These are phyloP conservation scores for Esox lucius DNA, from an alignment of 2,797 vertebrate species.

Conservation along the genomic window DNA sequence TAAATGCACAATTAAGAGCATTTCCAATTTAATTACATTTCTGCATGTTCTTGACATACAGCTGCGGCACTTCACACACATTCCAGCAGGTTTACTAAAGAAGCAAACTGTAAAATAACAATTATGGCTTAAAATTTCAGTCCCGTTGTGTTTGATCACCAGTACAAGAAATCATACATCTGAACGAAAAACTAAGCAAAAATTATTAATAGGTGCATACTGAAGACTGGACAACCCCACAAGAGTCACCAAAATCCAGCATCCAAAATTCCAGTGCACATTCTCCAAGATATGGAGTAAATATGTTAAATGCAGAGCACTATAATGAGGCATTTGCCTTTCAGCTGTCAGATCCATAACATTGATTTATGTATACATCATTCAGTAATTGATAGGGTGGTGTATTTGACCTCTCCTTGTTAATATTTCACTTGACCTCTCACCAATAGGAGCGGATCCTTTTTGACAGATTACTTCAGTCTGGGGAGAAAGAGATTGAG, in stretches of 20 bases:
- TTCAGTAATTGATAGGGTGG: constrained; percentile 61
- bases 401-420: constrained; percentile 55
- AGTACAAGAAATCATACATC: not conserved
- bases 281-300: too few species aligned
- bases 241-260: constrained; percentile 16
- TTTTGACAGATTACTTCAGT: constrained; percentile 55
- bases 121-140: not conserved
- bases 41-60: too few species aligned
- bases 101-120: not conserved
- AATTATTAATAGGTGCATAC: not conserved
- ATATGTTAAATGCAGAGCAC: constrained; percentile 32
- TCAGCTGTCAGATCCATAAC: constrained; percentile 41
- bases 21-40: too few species aligned
- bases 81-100: not conserved
- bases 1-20: too few species aligned
- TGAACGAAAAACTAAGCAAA: constrained; percentile 16
- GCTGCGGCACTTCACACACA: too few species aligned
- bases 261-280: too few species aligned
- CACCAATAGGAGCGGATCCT: constrained; percentile 62
- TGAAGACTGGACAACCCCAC: constrained; percentile 23
- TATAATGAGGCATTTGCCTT: constrained; percentile 39
- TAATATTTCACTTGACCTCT: constrained; percentile 71
- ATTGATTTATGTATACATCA: constrained; percentile 65
- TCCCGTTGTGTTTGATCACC: not conserved
- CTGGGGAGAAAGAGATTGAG: not conserved